Base-by-base conservation (phyloP, 2,888 invertebrate genomes). In the Stenotaenia linearis region DNA sequence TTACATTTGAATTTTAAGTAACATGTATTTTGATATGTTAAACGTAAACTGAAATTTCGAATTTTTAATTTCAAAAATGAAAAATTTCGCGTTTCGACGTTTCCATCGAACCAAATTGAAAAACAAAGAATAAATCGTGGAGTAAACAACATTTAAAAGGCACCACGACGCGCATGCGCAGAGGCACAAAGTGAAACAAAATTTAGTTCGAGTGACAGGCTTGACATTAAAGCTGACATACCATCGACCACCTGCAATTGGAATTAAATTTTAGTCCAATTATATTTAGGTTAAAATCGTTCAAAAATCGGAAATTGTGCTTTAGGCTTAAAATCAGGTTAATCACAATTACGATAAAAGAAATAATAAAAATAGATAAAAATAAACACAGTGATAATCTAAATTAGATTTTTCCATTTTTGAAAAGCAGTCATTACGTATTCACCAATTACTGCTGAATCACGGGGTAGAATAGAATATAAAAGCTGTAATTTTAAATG, bases 151-250 rank as follows among this genome's bases (percentile, higher is more conserved):
- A 56, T 25, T 69, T 1, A 69, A 69, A 69, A 69, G 69, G 69
- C 69, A 69, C 69, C 69, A 25, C 69, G 25, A 28, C n/a, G 69
- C 69, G 69, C 69, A 69, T 25, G 69, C 69, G 69, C 28, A 69
- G 69, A 69, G 69, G 69, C 69, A 69, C 69, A 69, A 9, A 69
- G 69, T 69, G 69, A 25, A 69, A 23, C 23, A 69, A 69, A 69
- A 69, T 69, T 69, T 69, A 18, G 50, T 18, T 69, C 23, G 10
- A 25, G 69, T 69, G 69, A 69, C 69, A 69, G 69, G 69, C 69
- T 69, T 69, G 25, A 69, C 69, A 69, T 69, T 69, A 69, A 69
- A 69, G 69, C 69, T 69, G 12, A 69, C 15, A 69, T 15, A 69
- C 18, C 69, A 28, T 69, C 4, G 25, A 28, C 28, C 23, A 69